Evolutionary conservation across 2,797 vertebrate genomes (phyloP), one percentile per base, ranked within the genome.

Genomic region (Falco novaeseelandiae): DNA sequence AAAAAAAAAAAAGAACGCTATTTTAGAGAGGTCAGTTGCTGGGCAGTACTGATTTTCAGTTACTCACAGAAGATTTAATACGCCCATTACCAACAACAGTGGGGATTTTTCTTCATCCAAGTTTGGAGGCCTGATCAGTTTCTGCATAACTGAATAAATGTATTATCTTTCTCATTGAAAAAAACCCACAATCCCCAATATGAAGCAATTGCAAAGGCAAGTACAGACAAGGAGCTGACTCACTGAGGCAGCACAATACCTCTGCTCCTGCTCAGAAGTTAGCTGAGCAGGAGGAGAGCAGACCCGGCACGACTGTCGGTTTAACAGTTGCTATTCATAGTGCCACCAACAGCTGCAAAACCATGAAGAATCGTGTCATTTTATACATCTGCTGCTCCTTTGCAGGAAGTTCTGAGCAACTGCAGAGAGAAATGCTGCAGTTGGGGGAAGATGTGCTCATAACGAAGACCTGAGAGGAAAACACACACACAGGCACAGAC

Each of bases 321-420:
- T 89, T 76, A 83, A 93, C 25, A 5, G 89, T 69, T 29, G n/a
- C 94, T 97, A 95, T 97, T 96, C 97, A 94, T 89, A 93, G 92
- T 67, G 79, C 52, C 48, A 69, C 84, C 8, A 0, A 90, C 97
- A 97, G 96, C 97, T 97, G 96, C 94, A 91, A 78, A 95, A 32
- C 69, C 90, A 62, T 4, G 67, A 94, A 96, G 76, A 96, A 96
- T 93, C 2, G 3, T 84, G 67, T 59, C 89, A 94, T 79, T 97
- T 92, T 91, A 55, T 83, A 74, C 71, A 96, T 93, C 85, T 89
- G 94, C 90, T 87, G 78, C 78, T 92, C 74, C 54, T 69, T 87
- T 1, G 2, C 32, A 92, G 54, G 54, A 87, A 87, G 61, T 61
- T 85, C 74, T 76, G 71, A 81, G 81, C 87, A 95, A 88, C 76